Evolutionary conservation across 2,113 vertebrate species (phyloP).

Genomic region (Peromyscus leucopus): DNA sequence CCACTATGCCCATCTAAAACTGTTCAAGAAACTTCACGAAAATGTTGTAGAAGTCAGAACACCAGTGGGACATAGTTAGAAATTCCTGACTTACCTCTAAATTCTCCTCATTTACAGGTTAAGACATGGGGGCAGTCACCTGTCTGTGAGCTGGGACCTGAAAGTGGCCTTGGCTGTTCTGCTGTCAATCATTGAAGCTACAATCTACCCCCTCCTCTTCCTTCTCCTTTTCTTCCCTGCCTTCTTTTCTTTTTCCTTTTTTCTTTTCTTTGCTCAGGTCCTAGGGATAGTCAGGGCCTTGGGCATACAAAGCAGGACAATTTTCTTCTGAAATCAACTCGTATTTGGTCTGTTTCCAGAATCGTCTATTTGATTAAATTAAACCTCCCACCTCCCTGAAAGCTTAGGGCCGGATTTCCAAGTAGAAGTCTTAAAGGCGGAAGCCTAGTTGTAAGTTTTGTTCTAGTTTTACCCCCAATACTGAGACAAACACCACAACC

Average conservation of each 20-base stretch:
- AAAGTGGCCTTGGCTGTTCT: not conserved
- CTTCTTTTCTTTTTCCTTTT: too few species aligned
- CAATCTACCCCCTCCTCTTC: not conserved
- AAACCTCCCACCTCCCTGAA: not conserved
- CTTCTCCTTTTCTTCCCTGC: not conserved
- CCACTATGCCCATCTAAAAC: not conserved
- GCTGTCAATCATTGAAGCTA: not conserved
- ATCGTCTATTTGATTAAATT: not conserved
- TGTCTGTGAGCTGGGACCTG: not conserved
- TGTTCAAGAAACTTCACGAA: not conserved
- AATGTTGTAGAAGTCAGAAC: not conserved
- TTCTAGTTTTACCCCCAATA: not conserved
- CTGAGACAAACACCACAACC: not conserved
- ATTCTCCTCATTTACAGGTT: not conserved
- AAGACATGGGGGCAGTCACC: not conserved
- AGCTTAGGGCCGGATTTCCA: not conserved
- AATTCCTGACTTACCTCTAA: not conserved
- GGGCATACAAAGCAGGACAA: not conserved
- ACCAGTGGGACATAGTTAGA: not conserved
- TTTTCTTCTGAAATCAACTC: conserved; percentile 33
- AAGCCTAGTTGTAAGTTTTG: not conserved
- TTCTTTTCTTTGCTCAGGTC: not conserved
- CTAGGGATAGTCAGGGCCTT: not conserved
- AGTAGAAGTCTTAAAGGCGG: not conserved
- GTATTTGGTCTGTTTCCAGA: not conserved